Percentiles rank a stretch among this genome's conserved stretches.
These are phyloP conservation scores for Chelon labrosus DNA, from an alignment of 2,797 vertebrate genomes.

Conservation along the genomic window DNA sequence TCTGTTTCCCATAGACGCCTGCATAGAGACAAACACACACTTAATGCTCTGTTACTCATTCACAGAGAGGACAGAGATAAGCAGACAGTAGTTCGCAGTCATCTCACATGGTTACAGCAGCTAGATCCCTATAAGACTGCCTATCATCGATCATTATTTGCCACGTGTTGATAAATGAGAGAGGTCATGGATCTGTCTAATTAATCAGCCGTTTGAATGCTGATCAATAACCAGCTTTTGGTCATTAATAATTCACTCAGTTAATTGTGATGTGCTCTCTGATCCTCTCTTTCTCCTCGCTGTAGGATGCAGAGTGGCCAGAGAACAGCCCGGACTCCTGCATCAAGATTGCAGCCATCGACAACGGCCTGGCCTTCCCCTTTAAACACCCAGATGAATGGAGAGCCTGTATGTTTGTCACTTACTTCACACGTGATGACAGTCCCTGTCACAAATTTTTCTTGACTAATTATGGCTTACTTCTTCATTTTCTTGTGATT, in stretches of 20 bases:
- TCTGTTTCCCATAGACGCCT: background rate
- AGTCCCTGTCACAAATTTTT: background rate
- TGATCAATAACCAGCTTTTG: conserved; percentile 25
- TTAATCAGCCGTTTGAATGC: conserved; percentile 38
- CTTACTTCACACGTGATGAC: background rate
- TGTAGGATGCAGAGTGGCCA: conserved; percentile 87
- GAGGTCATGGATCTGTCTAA: conserved; percentile 29
- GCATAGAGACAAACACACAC: background rate
- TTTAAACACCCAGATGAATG: conserved; percentile 99
- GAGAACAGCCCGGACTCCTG: conserved; percentile 83
- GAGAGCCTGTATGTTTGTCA: conserved; percentile 92
- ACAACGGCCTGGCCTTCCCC: conserved; percentile 98
- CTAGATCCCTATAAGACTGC: background rate
- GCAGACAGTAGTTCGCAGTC: conserved; percentile 14
- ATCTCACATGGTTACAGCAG: conserved; percentile 1
- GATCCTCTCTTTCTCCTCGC: background rate
- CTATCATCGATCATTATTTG: conserved; percentile 23
- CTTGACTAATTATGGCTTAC: background rate
- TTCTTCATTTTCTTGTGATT: background rate
- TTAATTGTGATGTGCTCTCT: background rate
- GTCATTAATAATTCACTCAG: conserved; percentile 24
- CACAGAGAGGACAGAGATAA: background rate
- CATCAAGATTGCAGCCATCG: conserved; percentile 96
- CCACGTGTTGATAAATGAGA: conserved; percentile 10
- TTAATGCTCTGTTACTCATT: background rate